A percentile compares a stretch with the other conserved stretches of the same genome.
phyloP scores from a whole-genome alignment of 30 jellyfish, hydroid and myxozoan genomes.

The Aurelia sp. region DNA sequence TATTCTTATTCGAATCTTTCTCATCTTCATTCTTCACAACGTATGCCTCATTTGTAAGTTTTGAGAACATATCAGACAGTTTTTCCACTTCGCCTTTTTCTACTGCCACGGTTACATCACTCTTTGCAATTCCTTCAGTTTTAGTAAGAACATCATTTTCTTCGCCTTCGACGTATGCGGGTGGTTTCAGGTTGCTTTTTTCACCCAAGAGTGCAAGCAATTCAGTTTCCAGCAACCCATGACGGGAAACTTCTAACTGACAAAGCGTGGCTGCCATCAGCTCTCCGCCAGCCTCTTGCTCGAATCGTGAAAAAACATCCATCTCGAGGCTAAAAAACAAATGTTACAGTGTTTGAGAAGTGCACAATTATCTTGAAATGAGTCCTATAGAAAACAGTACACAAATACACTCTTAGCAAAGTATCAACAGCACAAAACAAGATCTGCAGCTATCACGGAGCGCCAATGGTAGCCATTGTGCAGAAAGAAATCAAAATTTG shows the following conservation, averaged over 20 bases:
- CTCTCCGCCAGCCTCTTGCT: conserved; percentile 92
- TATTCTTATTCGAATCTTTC: conserved; percentile 41
- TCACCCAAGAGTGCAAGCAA: conserved; percentile 90
- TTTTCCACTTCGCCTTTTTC: conserved; percentile 89
- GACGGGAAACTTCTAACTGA: conserved; percentile 96
- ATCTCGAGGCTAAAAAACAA: conserved; percentile 75
- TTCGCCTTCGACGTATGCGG: conserved; percentile 72
- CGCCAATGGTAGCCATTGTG: no score
- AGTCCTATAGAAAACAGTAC: background rate
- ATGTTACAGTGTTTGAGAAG: background rate
- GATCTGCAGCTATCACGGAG: no score
- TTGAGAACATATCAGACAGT: conserved; percentile 82
- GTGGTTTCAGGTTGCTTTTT: conserved; percentile 49
- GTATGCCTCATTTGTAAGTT: conserved; percentile 86
- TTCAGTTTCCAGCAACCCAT: conserved; percentile 95
- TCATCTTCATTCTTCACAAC: conserved; percentile 67
- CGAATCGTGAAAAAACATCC: conserved; percentile 90
- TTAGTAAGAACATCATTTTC: conserved; percentile 64
- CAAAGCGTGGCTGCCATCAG: conserved; percentile 95
- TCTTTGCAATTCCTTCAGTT: conserved; percentile 68
- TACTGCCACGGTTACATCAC: conserved; percentile 49
- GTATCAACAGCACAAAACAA: no score
- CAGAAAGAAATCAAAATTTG: no score
- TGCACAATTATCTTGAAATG: background rate
- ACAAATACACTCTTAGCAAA: no score